These are phyloP conservation scores for Ptilonorhynchus violaceus DNA, from an alignment of 2,113 vertebrate genomes.

Conservation along the genomic window DNA sequence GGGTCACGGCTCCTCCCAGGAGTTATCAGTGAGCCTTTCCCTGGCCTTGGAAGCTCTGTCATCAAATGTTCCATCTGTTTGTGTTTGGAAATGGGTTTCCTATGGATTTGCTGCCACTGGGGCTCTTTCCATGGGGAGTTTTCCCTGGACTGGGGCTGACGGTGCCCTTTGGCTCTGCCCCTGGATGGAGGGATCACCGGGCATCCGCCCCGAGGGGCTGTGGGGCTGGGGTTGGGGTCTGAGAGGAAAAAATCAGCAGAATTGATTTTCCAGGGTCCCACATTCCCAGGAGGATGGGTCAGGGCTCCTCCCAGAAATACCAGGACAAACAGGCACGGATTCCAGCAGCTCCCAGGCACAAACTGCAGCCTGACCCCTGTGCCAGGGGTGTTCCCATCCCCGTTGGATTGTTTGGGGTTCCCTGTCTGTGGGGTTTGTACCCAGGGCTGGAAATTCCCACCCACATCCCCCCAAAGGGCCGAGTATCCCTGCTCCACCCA, in stretches of 20 bases:
- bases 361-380: background rate
- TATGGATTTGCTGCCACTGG: background rate
- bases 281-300: background rate
- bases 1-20: background rate
- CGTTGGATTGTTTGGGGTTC: fast-evolving
- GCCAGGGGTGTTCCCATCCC: background rate
- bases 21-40: background rate
- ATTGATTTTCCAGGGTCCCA: background rate
- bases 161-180: background rate
- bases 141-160: background rate
- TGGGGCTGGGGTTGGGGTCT: background rate
- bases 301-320: background rate
- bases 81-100: background rate
- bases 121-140: background rate
- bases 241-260: background rate
- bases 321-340: background rate
- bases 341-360: fast-evolving
- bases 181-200: background rate
- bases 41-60: background rate
- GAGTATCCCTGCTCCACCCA: background rate
- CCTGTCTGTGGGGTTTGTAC: background rate
- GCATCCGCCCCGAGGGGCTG: background rate
- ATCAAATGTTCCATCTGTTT: background rate
- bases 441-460: background rate
- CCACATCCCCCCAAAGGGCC: background rate